phyloP scores from a whole-genome alignment of 30 jellyfish, hydroid and myxozoan species.

The Mastigias papua region DNA sequence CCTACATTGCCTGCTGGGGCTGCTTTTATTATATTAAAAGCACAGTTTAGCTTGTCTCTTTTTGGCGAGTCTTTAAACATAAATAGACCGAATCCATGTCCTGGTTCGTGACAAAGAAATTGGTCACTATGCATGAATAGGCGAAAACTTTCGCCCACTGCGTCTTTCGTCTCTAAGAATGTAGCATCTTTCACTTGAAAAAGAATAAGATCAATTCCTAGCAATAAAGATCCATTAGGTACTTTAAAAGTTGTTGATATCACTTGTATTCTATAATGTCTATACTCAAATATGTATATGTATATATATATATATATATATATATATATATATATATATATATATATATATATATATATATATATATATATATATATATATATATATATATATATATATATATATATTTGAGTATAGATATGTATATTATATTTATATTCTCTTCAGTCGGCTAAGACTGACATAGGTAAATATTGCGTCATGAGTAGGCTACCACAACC shows the following conservation, averaged over 20 bases:
- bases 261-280: background rate
- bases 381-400: no score
- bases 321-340: no score
- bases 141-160: constrained; percentile 53
- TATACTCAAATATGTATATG: no score
- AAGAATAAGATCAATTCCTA: background rate
- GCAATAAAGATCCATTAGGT: background rate
- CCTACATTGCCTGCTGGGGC: background rate
- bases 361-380: no score
- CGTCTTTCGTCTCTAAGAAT: constrained; percentile 56
- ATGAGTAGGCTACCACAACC: no score
- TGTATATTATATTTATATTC: no score
- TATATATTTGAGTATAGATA: no score
- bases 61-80: constrained; percentile 65
- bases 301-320: no score
- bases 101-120: constrained; percentile 67
- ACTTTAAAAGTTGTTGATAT: background rate
- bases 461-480: no score
- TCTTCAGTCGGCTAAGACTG: no score
- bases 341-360: no score
- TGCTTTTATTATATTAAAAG: constrained; percentile 28
- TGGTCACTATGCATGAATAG: constrained; percentile 46
- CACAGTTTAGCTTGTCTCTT: constrained; percentile 68
- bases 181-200: constrained; percentile 63
- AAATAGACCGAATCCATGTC: constrained; percentile 39